A percentile compares a stretch with the other conserved stretches of the same genome.
These are phyloP conservation scores for Caprella mutica DNA, from an alignment of 2,888 invertebrate genomes.

Conservation along the genomic window DNA sequence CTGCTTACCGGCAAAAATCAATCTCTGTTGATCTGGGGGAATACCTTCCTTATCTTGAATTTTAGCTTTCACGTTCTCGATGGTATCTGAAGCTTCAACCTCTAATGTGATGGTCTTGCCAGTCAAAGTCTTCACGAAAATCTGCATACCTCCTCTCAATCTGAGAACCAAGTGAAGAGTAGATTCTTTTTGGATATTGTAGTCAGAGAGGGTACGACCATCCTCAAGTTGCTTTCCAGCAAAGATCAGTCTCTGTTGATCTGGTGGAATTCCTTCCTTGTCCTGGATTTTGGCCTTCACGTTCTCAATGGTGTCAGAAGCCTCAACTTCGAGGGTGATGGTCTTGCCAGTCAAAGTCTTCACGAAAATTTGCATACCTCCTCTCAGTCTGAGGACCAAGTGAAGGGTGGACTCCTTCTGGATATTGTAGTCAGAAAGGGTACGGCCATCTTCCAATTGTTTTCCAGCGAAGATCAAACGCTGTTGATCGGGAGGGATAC, in stretches of 20 bases:
- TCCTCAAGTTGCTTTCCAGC: conserved; percentile 54
- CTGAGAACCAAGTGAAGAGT: conserved; percentile 88
- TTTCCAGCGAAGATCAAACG: conserved; percentile 58
- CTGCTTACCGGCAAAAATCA: not conserved
- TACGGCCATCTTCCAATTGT: conserved; percentile 52
- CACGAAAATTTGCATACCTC: conserved; percentile 96
- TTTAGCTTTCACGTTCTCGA: not conserved
- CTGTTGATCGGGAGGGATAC: conserved; percentile 77
- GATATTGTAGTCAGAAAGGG: conserved; percentile 52
- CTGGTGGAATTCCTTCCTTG: conserved; percentile 77
- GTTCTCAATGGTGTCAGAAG: conserved; percentile 83
- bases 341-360: conserved; percentile 89
- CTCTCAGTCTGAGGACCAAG: conserved; percentile 82
- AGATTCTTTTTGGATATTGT: conserved; percentile 64
- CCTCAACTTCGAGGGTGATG: conserved; percentile 65
- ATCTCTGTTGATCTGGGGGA: not conserved
- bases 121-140: conserved; percentile 12
- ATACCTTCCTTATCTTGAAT: not conserved
- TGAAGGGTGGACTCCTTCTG: conserved; percentile 81
- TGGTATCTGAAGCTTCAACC: not conserved
- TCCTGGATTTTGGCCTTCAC: conserved; percentile 87
- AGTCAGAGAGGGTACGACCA: conserved; percentile 50
- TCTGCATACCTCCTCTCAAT: conserved; percentile 74
- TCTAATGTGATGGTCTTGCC: not conserved
- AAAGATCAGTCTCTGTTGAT: conserved; percentile 67